Evolutionary conservation across 2,888 invertebrate genomes (phyloP).

Genomic region (Spatulosminthurus flaviceps): DNA sequence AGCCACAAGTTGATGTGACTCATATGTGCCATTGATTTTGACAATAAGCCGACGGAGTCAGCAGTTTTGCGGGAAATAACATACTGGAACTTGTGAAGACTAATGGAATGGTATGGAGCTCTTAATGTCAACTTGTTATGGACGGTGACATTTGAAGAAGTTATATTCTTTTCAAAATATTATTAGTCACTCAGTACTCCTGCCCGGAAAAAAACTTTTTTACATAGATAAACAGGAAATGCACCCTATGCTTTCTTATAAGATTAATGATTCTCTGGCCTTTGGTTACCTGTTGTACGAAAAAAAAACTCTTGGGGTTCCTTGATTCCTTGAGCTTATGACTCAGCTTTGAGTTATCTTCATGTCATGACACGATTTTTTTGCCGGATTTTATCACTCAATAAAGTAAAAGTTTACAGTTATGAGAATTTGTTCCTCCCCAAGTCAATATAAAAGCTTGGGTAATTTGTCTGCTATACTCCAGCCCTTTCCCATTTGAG

Average conservation of each 20-base stretch:
- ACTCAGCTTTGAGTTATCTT: neutral
- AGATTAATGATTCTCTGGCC: neutral
- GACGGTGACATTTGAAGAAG: neutral
- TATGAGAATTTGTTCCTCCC: neutral
- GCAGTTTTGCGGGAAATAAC: no score
- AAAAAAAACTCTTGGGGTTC: neutral
- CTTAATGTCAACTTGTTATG: no score
- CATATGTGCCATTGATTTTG: no score
- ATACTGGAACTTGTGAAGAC: no score
- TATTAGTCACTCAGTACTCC: no score
- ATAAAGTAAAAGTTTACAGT: slow-evolving; percentile 18
- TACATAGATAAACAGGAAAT: neutral
- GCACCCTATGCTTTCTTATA: neutral
- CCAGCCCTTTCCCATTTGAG: neutral
- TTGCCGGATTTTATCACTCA: slow-evolving; percentile 7
- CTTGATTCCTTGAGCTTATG: neutral
- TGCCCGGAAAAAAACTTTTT: neutral
- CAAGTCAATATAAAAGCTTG: slow-evolving; percentile 13
- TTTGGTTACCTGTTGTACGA: neutral
- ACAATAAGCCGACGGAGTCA: no score
- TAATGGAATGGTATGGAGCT: no score
- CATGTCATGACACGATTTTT: slow-evolving; percentile 1
- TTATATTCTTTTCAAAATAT: neutral
- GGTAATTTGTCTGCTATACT: no score
- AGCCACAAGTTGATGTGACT: no score